Conservation (phyloP, 2,888 invertebrate species). For the Drosophila nr. medialis region DNA sequence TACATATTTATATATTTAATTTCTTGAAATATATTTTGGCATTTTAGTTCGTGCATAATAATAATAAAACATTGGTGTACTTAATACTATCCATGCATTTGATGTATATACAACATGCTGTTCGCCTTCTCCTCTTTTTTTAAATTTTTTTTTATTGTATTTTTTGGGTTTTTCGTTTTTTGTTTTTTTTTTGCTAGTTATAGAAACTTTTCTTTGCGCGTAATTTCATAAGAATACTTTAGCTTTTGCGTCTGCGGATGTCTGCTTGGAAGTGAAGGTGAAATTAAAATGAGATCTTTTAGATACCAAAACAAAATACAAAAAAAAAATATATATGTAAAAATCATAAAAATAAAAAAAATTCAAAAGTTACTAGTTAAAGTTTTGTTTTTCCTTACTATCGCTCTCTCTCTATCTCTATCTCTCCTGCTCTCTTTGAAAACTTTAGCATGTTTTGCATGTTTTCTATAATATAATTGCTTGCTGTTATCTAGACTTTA, state of each 20-base stretch:
- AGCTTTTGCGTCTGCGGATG: constrained; percentile 73
- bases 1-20: background rate
- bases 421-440: background rate
- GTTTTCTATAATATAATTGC: constrained; percentile 2
- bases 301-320: constrained; percentile 56
- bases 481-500: constrained; percentile 70
- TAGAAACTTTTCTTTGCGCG: constrained; percentile 63
- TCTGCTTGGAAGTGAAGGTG: constrained; percentile 65
- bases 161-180: constrained; percentile 6
- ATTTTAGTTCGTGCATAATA: constrained; percentile 75
- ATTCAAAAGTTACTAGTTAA: constrained; percentile 17
- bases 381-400: constrained; percentile 10
- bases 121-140: constrained; percentile 4
- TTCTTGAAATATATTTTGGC: constrained; percentile 57
- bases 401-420: background rate
- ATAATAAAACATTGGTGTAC: constrained; percentile 63
- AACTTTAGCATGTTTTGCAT: background rate
- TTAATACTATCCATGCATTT: constrained; percentile 57
- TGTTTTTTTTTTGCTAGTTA: constrained; percentile 33
- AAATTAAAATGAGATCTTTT: constrained; percentile 68
- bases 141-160: background rate
- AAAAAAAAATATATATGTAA: constrained; percentile 8
- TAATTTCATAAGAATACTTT: constrained; percentile 79
- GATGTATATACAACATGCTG: constrained; percentile 42
- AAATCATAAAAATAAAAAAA: constrained; percentile 15